A percentile compares a stretch with the other conserved stretches of the same genome.
These are phyloP conservation scores for Oryzias melastigma DNA, from an alignment of 2,113 vertebrate genomes.

Conservation along the genomic window DNA sequence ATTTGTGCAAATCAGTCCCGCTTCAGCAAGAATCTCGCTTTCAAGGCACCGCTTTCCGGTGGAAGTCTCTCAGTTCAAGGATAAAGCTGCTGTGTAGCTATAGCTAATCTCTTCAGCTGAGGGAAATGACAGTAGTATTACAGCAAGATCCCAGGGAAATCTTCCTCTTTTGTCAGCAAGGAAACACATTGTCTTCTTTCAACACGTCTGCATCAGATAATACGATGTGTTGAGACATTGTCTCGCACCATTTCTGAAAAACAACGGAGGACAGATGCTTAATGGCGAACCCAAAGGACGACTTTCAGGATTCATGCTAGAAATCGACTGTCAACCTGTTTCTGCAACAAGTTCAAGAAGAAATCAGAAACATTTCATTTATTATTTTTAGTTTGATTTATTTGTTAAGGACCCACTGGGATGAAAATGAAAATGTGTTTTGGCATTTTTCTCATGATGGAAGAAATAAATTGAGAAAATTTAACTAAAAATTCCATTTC, in stretches of 20 bases:
- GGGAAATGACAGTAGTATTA: constrained; percentile 14
- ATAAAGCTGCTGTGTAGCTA: constrained; percentile 40
- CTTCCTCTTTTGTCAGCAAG: constrained; percentile 5
- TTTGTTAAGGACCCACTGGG: no score
- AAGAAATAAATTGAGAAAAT: no score
- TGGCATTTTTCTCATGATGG: no score
- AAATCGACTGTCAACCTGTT: constrained; percentile 7
- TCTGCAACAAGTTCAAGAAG: no score
- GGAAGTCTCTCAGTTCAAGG: constrained; percentile 48
- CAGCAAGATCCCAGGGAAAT: constrained; percentile 19
- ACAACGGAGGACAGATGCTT: constrained; percentile 34
- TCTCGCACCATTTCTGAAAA: constrained; percentile 17
- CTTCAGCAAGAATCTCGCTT: constrained; percentile 17
- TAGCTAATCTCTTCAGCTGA: constrained; percentile 45
- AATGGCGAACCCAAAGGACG: constrained; percentile 22
- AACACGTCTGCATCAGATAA: constrained; percentile 31
- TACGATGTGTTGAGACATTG: constrained; percentile 37
- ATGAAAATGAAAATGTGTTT: no score
- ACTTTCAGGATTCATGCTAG: constrained; percentile 1
- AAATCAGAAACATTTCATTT: no score
- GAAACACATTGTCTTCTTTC: constrained; percentile 10
- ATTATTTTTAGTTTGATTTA: no score
- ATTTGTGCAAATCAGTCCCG: constrained; percentile 12
- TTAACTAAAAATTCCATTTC: no score
- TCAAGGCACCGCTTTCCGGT: constrained; percentile 25